Evolutionary conservation across 2,113 vertebrate species (phyloP).

Genomic region (Oryzias javanicus): DNA sequence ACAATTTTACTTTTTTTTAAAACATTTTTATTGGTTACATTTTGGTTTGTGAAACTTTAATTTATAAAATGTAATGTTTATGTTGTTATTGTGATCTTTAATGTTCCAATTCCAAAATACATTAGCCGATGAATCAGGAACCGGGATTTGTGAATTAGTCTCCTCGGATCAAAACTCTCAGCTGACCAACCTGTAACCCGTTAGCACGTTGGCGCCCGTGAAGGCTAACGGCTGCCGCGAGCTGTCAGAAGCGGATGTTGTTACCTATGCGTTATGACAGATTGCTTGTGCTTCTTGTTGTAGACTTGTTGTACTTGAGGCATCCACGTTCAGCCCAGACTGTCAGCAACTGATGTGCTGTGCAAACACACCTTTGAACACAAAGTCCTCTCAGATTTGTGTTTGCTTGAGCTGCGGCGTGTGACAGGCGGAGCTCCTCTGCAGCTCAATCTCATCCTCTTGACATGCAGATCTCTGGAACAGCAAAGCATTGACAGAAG

Average conservation of each 20-base stretch:
- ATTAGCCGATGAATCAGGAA: no score
- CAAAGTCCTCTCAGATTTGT: conserved; percentile 1
- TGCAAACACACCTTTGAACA: neutral
- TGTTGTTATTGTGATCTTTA: no score
- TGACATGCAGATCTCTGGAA: neutral
- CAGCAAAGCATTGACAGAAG: no score
- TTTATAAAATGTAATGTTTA: no score
- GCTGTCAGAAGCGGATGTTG: neutral
- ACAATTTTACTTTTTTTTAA: no score
- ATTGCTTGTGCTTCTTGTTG: neutral
- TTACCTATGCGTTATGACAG: neutral
- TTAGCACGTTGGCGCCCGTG: neutral
- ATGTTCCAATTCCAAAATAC: no score
- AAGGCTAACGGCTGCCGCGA: neutral
- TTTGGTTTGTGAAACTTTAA: no score
- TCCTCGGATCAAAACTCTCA: no score
- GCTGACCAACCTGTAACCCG: neutral
- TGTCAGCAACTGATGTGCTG: neutral
- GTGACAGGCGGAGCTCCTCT: neutral
- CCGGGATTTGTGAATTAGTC: no score
- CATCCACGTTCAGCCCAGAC: neutral
- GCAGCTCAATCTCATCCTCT: neutral
- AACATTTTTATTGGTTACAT: no score
- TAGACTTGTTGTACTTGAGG: neutral
- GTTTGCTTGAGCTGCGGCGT: neutral